Percentiles rank a stretch among this genome's conserved stretches.
Conservation (phyloP, 1,140 invertebrate species). For the Maniola jurtina region DNA sequence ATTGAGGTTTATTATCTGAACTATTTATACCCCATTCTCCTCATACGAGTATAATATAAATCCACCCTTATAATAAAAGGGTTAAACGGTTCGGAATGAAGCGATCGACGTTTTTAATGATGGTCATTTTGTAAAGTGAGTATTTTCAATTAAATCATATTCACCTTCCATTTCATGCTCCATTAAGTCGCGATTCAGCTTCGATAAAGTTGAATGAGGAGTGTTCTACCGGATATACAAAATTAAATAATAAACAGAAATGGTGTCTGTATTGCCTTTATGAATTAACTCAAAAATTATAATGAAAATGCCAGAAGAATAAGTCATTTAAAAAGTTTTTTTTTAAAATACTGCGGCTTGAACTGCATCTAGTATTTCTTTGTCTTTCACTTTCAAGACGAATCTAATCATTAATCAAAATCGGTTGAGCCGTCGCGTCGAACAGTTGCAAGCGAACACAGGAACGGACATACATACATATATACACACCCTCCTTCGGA, state of each 20-base stretch:
- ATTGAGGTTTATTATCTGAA: too few species aligned
- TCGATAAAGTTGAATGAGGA: background rate
- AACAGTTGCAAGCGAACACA: too few species aligned
- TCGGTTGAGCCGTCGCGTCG: too few species aligned
- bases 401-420: too few species aligned
- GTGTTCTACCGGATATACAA: background rate
- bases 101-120: slow-evolving; percentile 5
- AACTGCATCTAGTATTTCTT: too few species aligned
- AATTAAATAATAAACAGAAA: background rate
- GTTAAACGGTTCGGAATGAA: background rate
- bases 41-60: too few species aligned
- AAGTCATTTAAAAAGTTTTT: too few species aligned
- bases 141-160: slow-evolving; percentile 2
- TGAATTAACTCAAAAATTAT: background rate
- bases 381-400: too few species aligned
- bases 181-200: background rate
- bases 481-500: too few species aligned
- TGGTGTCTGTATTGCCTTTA: background rate
- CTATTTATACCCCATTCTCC: too few species aligned
- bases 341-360: too few species aligned
- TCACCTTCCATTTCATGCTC: background rate
- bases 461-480: too few species aligned
- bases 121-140: background rate
- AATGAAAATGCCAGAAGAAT: background rate
- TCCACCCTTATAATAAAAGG: background rate